Percentiles rank a stretch among this genome's conserved stretches.
These are phyloP conservation scores for Oreotrochilus melanogaster DNA, from an alignment of 2,113 vertebrate genomes.

Conservation along the genomic window DNA sequence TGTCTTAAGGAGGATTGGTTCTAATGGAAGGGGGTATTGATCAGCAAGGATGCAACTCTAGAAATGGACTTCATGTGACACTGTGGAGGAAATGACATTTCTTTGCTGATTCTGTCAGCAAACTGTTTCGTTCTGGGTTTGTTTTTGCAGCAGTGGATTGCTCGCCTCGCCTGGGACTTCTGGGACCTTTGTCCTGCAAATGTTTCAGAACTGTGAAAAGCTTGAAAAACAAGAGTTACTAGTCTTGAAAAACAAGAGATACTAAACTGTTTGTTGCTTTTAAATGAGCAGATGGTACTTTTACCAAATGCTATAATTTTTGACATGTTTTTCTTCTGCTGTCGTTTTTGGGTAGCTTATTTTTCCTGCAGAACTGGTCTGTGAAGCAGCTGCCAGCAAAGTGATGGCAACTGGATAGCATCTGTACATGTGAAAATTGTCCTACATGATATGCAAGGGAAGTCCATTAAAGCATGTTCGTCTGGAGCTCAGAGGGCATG, in stretches of 20 bases:
- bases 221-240: constrained; percentile 2
- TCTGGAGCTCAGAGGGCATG: background rate
- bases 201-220: constrained; percentile 23
- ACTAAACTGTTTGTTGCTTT: background rate
- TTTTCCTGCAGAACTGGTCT: constrained; percentile 5
- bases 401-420: background rate
- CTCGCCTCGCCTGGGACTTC: background rate
- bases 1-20: background rate
- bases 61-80: rapidly evolving
- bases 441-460: background rate
- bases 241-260: constrained; percentile 11
- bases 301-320: background rate
- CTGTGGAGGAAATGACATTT: background rate
- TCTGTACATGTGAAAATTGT: constrained; percentile 14
- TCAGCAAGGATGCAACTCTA: background rate
- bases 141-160: background rate
- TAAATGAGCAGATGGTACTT: constrained; percentile 22
- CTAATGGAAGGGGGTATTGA: background rate
- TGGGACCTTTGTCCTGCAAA: constrained; percentile 42
- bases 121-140: background rate
- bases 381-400: constrained; percentile 24
- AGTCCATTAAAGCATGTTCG: background rate
- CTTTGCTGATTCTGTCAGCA: background rate
- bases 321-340: background rate
- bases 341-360: constrained; percentile 13